Base-by-base conservation (phyloP, 2,888 invertebrate genomes). In the Chirona hameri region DNA sequence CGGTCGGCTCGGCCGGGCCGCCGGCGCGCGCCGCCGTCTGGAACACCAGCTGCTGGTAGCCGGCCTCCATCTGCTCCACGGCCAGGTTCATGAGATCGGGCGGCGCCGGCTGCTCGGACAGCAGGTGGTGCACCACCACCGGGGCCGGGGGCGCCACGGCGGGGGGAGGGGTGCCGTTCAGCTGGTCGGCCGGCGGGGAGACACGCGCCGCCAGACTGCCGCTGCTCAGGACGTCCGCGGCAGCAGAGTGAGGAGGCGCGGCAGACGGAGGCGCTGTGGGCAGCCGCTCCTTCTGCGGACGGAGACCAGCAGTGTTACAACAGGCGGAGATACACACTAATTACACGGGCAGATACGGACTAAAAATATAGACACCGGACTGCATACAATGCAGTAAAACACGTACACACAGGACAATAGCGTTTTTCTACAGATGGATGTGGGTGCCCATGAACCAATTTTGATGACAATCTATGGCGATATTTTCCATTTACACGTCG, bases 31-130 rank as follows among this genome's bases (percentile, higher is more conserved):
- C 14, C n/a, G 69, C 76, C 76, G 76, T 14, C 76, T 76, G 76
- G 39, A 76, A 46, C 39, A 76, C 76, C 76, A 76, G 76, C 76
- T 31, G 72, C 72, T 72, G 72, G 72, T 72, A 72, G 72, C 72
- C 72, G 2, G 65, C 10, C 31, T 72, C 72, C 72, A 72, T 39
- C 31, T 76, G 76, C 76, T 76, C 76, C 24, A 76, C 46, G 39
- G 76, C 76, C 76, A 76, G 76, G 46, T 46, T 76, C 76, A 76
- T 76, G 7, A 76, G 76, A 46, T 76, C 76, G 24, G 76, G 18
- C 15, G 15, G 31, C 15, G 29, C 60, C 24, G 60, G 24, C 12
- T 60, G 29, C 31, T 72, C 29, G 27, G 29, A 2, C 72, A 72
- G 29, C 31, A 18, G 15, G 31, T 31, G 72, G 31, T 72, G 72